A percentile compares a stretch with the other conserved stretches of the same genome.
Conservation (phyloP, 2,888 invertebrate species). For the Caenorhabditis sp. region DNA sequence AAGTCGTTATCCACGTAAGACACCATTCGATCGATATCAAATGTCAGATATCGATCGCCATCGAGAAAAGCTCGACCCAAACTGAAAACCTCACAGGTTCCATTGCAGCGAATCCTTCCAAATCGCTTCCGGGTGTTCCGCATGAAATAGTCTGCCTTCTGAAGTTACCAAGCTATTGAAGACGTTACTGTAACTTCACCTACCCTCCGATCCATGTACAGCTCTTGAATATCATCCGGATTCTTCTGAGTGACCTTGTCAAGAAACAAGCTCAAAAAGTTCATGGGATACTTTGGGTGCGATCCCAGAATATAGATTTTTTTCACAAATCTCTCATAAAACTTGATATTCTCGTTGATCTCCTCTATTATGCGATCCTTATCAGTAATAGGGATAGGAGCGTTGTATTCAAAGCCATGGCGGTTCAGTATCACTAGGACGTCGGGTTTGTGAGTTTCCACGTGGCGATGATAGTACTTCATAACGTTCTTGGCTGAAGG, state of each 20-base stretch:
- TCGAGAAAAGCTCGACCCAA: no score
- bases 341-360: conserved; percentile 21
- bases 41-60: no score
- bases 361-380: conserved; percentile 1
- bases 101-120: no score
- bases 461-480: not conserved
- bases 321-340: conserved; percentile 9
- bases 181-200: no score
- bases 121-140: no score
- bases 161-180: no score
- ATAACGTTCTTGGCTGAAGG: not conserved
- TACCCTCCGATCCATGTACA: not conserved
- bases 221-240: not conserved
- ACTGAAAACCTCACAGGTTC: no score
- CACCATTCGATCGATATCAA: no score
- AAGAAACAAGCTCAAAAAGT: not conserved
- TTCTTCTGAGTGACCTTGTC: not conserved
- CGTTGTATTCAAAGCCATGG: not conserved
- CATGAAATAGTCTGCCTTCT: no score
- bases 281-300: not conserved
- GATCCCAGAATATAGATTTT: not conserved
- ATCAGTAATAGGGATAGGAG: no score
- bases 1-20: no score
- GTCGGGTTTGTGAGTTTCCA: not conserved
- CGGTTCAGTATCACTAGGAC: not conserved